Evolutionary conservation across 53 echinoderm and acorn worm species (phyloP).

Genomic region (Actinopyga echinites): DNA sequence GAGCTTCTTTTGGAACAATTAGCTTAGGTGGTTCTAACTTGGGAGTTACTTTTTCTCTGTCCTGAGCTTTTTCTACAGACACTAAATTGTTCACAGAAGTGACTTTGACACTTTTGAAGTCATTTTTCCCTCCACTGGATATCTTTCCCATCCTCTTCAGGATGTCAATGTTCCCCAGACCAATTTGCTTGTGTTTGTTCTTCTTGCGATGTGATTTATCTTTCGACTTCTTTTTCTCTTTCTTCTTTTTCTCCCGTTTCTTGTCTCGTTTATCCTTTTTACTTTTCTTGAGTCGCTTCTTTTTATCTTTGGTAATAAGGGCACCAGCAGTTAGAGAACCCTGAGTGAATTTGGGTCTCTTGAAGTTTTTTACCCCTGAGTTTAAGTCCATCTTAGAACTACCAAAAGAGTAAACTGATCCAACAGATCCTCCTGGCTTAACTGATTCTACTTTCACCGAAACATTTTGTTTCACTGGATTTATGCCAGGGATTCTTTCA

Average conservation of each 20-base stretch:
- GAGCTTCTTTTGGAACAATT: slow-evolving; percentile 5
- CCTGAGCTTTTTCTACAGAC: slow-evolving; percentile 1
- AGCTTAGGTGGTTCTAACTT: slow-evolving; percentile 11
- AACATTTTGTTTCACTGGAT: too few relatives aligned
- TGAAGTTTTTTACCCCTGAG: too few relatives aligned
- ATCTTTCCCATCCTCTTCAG: slow-evolving; percentile 44
- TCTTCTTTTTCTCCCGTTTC: slow-evolving; percentile 48
- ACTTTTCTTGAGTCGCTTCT: slow-evolving; percentile 68
- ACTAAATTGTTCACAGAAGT: neutral
- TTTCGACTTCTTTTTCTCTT: slow-evolving; percentile 47
- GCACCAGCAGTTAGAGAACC: neutral
- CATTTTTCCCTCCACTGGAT: slow-evolving; percentile 43
- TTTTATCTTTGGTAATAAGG: slow-evolving; percentile 58
- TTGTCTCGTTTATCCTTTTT: slow-evolving; percentile 72
- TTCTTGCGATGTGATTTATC: slow-evolving; percentile 35
- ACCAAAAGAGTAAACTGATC: too few relatives aligned
- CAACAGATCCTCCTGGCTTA: too few relatives aligned
- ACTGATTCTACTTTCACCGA: too few relatives aligned
- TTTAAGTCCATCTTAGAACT: too few relatives aligned
- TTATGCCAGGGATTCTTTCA: neutral
- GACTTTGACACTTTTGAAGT: neutral
- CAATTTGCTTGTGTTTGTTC: slow-evolving; percentile 58
- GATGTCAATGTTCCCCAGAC: slow-evolving; percentile 16
- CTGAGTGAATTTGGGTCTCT: too few relatives aligned
- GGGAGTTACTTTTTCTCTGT: neutral